Evolutionary conservation across 1,140 invertebrate genomes (phyloP), one percentile per base, ranked within the genome.

Genomic region (Saccostrea echinata): DNA sequence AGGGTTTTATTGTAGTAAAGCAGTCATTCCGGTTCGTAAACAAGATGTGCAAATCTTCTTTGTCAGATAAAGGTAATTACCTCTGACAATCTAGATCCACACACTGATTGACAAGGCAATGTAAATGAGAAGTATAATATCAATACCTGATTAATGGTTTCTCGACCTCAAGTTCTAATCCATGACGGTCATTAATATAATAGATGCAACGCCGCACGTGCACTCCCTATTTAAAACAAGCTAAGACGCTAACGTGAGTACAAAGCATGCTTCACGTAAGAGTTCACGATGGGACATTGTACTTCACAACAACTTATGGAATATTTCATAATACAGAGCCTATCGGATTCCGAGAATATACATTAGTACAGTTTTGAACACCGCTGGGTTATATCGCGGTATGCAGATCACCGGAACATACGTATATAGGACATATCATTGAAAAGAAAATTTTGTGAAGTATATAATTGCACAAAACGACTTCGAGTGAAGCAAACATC

Each of bases 61-160:
- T 76, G 27, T 76, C 68, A 76, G 68, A 76, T 76, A 76, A 27
- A 27, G 27, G 68, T 76, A 76, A 76, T 76, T 76, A 76, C 68
- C 68, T 30, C 68, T 76, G 68, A 76, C 68, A 76, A 76, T 76
- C 43, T 76, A 27, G 68, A 76, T 30, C 24, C 24, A 30, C 24
- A 24, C 13, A 11, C 64, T 71, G 64, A 71, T 30, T 71, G 64
- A 71, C 68, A 76, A 61, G 68, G 68, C 68, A 30, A 30, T 27
- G 68, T 16, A 24, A 27, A 76, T 33, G 68, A 33, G 68, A 33
- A 30, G 12, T 33, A 76, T 76, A 33, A 76, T 30, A 30, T 33
- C 30, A 76, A 13, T 16, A 24, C 13, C 68, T 76, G 68, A 11
- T 76, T 76, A 76, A 76, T 76, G 68, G 68, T 30, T 76, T 30